Evolutionary conservation across 1,140 invertebrate species (phyloP).

Genomic region (Trichonephila clavata): DNA sequence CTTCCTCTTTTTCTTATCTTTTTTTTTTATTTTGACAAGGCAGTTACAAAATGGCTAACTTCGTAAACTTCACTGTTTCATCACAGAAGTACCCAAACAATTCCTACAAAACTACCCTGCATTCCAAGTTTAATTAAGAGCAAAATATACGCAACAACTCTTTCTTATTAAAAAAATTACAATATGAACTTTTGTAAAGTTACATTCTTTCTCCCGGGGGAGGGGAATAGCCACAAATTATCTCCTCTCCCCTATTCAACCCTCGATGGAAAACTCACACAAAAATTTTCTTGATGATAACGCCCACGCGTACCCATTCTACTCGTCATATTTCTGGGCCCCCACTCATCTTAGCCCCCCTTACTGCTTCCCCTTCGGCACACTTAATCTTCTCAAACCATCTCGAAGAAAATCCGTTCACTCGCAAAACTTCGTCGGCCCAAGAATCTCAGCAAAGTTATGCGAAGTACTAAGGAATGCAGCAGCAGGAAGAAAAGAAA

Average conservation of each 20-base stretch:
- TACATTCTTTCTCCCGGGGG: not conserved
- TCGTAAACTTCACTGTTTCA: not conserved
- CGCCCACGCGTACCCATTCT: not conserved
- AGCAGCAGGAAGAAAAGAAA: not conserved
- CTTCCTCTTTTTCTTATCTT: no score
- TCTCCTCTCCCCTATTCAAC: not conserved
- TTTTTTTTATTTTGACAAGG: no score
- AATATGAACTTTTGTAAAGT: not conserved
- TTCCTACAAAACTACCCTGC: not conserved
- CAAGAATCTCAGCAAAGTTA: constrained; percentile 21
- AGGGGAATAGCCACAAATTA: constrained; percentile 4
- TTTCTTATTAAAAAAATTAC: not conserved
- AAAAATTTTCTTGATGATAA: constrained; percentile 8
- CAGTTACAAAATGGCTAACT: no score
- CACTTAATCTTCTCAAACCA: constrained; percentile 60
- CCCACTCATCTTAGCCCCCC: not conserved
- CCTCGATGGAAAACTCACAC: not conserved
- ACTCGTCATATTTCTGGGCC: no score
- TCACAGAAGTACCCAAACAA: not conserved
- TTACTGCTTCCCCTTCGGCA: not conserved
- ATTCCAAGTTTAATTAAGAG: not conserved
- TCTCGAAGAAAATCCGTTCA: constrained; percentile 46
- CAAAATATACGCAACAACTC: not conserved
- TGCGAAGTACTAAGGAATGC: constrained; percentile 20
- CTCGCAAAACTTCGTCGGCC: constrained; percentile 16